Conservation (phyloP, 2,113 vertebrate genomes). For the Anolis sagrei region DNA sequence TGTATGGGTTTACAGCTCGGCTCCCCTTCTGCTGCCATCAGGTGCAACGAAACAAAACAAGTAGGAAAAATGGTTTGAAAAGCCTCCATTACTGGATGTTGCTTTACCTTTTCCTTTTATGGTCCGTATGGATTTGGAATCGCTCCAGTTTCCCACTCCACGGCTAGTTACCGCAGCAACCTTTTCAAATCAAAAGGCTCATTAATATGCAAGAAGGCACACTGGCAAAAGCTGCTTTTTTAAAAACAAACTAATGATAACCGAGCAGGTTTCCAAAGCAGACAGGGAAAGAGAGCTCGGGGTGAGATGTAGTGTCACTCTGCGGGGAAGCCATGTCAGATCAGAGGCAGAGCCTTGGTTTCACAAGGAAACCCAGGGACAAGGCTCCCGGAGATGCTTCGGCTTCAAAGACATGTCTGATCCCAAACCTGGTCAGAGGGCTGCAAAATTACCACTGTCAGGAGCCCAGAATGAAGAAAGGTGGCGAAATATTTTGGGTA, state of each 20-base stretch:
- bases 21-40: background rate
- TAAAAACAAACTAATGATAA: slow-evolving; percentile 20
- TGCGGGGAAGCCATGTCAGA: slow-evolving; percentile 38
- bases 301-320: slow-evolving; percentile 45
- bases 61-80: background rate
- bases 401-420: background rate
- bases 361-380: background rate
- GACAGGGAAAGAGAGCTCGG: background rate
- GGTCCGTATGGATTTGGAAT: slow-evolving; percentile 90
- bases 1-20: background rate
- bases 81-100: background rate
- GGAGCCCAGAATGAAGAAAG: background rate
- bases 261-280: slow-evolving; percentile 4
- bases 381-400: background rate
- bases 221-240: background rate
- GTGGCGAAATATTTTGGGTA: background rate
- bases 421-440: background rate
- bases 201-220: slow-evolving; percentile 50
- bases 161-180: slow-evolving; percentile 94
- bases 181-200: slow-evolving; percentile 73
- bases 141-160: slow-evolving; percentile 93
- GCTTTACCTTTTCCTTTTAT: slow-evolving; percentile 83
- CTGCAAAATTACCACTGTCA: background rate
- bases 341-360: background rate
- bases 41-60: background rate